These are phyloP conservation scores for Prenolepis imparis DNA, from an alignment of 2,888 invertebrate genomes.

Conservation along the genomic window DNA sequence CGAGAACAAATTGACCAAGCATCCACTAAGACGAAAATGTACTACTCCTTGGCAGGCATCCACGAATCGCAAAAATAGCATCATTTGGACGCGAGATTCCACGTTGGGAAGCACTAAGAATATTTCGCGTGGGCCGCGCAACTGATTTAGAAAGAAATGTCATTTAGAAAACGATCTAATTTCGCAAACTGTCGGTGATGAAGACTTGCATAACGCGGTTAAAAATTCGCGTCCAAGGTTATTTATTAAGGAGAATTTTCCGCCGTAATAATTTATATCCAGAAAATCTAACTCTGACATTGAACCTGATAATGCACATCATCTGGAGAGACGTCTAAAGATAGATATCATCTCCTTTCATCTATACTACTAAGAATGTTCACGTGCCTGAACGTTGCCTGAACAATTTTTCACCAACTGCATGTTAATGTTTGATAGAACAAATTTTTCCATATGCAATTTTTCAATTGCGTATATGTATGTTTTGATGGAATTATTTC, in stretches of 20 bases:
- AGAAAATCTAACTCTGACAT: background rate
- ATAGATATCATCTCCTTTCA: background rate
- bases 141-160: constrained; percentile 44
- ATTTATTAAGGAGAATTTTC: background rate
- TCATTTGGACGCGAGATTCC: constrained; percentile 15
- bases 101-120: constrained; percentile 61
- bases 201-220: constrained; percentile 43
- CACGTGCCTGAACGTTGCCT: no score
- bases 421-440: background rate
- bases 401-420: background rate
- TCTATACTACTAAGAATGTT: background rate
- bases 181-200: background rate
- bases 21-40: background rate
- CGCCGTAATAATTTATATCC: background rate
- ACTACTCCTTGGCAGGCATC: constrained; percentile 12
- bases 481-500: background rate
- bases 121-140: constrained; percentile 23
- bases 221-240: constrained; percentile 27
- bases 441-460: background rate
- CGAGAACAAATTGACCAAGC: constrained; percentile 16
- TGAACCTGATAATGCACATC: background rate
- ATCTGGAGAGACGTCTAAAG: background rate
- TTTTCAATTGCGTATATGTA: background rate
- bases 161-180: constrained; percentile 31
- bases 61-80: constrained; percentile 57